Evolutionary conservation across 2,888 invertebrate genomes (phyloP).

Genomic region (Philaethria dido): DNA sequence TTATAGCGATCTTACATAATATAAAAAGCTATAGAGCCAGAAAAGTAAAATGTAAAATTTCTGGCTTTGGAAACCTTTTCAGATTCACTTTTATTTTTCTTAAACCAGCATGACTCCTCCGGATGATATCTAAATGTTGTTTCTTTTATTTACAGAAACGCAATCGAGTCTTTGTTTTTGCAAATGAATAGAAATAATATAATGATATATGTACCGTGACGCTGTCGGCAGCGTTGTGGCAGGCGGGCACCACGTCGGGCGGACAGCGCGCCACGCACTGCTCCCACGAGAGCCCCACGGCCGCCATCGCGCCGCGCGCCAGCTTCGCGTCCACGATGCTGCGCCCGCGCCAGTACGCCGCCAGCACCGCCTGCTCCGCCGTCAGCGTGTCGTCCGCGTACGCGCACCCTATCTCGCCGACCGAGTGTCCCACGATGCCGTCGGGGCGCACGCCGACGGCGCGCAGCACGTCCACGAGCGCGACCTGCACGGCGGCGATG

Average conservation of each 20-base stretch:
- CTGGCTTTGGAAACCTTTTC: no score
- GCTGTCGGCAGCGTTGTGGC: conserved; percentile 97
- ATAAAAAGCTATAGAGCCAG: no score
- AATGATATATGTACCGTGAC: conserved; percentile 85
- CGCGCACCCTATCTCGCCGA: conserved; percentile 96
- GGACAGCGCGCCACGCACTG: conserved; percentile 90
- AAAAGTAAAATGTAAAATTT: no score
- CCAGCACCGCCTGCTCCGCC: conserved; percentile 95
- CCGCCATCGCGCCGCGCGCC: conserved; percentile 94
- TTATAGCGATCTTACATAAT: no score
- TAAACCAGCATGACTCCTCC: no score
- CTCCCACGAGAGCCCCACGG: conserved; percentile 95
- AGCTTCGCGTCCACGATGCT: conserved; percentile 91
- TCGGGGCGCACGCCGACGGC: conserved; percentile 92
- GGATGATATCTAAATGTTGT: no score
- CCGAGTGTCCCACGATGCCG: conserved; percentile 98
- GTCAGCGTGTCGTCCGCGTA: conserved; percentile 98
- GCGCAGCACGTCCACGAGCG: conserved; percentile 94
- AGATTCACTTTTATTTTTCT: no score
- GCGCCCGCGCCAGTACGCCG: conserved; percentile 96
- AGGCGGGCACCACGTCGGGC: conserved; percentile 92
- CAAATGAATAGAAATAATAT: no score
- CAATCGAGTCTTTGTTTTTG: no score
- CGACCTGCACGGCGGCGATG: conserved; percentile 98
- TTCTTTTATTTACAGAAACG: no score